Conservation (phyloP, 1,140 invertebrate species). For the Musca vetustissima region DNA sequence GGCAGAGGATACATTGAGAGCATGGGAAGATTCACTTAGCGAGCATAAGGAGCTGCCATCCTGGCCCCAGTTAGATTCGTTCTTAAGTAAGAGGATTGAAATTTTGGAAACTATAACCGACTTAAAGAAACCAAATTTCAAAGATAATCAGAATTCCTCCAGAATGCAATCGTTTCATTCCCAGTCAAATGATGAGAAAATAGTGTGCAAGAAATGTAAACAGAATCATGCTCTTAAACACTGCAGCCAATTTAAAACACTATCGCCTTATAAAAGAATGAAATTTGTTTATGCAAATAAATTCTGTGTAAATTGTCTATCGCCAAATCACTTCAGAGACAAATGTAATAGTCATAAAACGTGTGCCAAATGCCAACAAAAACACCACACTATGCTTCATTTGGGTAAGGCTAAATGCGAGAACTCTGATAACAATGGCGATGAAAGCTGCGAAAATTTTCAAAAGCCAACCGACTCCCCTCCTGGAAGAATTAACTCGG, state of each 20-base stretch:
- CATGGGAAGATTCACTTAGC: neutral
- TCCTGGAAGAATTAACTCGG: neutral
- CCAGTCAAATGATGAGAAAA: neutral
- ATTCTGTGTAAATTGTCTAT: constrained; percentile 3
- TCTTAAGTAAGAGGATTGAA: neutral
- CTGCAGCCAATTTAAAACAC: neutral
- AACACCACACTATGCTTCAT: constrained; percentile 5
- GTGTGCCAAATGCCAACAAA: neutral
- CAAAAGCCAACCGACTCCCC: neutral
- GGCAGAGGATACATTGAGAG: neutral
- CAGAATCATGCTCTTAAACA: neutral
- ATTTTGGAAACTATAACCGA: neutral
- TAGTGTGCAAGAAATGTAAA: constrained; percentile 1
- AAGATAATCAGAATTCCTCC: neutral
- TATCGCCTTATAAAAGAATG: too few species aligned
- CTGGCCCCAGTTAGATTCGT: neutral
- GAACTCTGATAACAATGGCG: neutral
- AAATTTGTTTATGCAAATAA: constrained; percentile 5
- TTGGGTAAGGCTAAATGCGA: neutral
- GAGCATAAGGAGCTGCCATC: neutral
- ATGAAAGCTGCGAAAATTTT: too few species aligned
- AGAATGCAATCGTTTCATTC: neutral
- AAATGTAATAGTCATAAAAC: neutral
- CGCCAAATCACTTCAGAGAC: neutral
- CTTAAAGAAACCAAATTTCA: neutral